Base-by-base conservation (phyloP, 2,113 vertebrate species). In the Gobiocypris rarus region DNA sequence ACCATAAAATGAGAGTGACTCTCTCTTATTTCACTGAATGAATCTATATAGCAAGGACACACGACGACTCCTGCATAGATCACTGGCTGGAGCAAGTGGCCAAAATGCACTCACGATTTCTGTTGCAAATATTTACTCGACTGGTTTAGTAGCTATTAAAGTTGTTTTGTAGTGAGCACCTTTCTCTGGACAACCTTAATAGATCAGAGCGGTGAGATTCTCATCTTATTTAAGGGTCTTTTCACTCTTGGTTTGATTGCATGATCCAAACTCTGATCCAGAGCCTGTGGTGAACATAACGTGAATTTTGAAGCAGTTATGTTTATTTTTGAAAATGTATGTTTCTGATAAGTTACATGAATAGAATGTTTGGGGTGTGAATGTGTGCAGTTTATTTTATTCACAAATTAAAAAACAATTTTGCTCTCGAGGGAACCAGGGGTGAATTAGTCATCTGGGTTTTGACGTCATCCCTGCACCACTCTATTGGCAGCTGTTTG, bases 1-100 rank as follows among this genome's bases (percentile, higher is more conserved):
- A 73, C 76, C 70, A 74, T 84, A 81, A 75, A 81, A 80, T 28
- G 45, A 79, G 65, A 80, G 80, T 80, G 70, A 73, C 45, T 38
- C 52, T 58, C 63, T 80, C 56, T 76, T 75, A 82, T 82, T 82
- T 24, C 48, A 6, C 24, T 70, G 65, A 82, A 82, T 82, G 17
- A 34, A 31, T 67, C 24, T 52, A 45, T 11, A 34, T 19, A 41
- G 80, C 65, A 54, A 69, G 48, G 31, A 28, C 48, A 82, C 48
- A 14, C 34, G 9, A 31, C 4, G 19, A 70, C 22, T 3, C 80
- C 63, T 9, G 43, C 78, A 63, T n/a, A 61, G 76, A 26, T 79
- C 13, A 79, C 76, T 28, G 15, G 1, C 24, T 75, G 9, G 15
- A 28, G 24, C 17, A 41, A 17, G 22, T 48, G 19, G 63, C 9